phyloP scores from a whole-genome alignment of 2,888 invertebrate species.

The Drosophila dives region DNA sequence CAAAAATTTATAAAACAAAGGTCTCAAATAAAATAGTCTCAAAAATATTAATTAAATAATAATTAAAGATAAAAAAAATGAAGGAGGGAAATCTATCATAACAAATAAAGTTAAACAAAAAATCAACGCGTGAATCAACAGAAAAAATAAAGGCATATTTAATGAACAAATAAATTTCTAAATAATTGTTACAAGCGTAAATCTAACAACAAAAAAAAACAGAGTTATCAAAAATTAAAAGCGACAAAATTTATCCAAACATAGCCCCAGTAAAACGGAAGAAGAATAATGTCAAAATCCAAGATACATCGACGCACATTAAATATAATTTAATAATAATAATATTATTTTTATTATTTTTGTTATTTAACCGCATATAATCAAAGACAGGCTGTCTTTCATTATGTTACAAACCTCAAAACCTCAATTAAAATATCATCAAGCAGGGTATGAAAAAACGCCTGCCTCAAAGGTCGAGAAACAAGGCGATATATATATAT shows the following conservation, averaged over 20 bases:
- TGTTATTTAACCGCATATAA: background rate
- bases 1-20: too few relatives aligned
- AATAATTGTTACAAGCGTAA: too few relatives aligned
- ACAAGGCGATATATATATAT: constrained; percentile 5
- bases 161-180: too few relatives aligned
- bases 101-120: too few relatives aligned
- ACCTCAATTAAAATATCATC: background rate
- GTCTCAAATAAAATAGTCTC: too few relatives aligned
- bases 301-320: background rate
- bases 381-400: background rate
- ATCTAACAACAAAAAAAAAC: too few relatives aligned
- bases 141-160: too few relatives aligned
- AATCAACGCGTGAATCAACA: too few relatives aligned
- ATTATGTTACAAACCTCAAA: background rate
- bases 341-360: background rate
- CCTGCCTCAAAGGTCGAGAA: constrained; percentile 57
- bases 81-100: too few relatives aligned
- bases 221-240: background rate
- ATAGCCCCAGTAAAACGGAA: background rate
- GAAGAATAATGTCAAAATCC: background rate
- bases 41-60: too few relatives aligned
- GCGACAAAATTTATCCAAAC: background rate
- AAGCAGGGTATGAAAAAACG: background rate
- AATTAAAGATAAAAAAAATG: too few relatives aligned
- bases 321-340: background rate